A percentile compares a stretch with the other conserved stretches of the same genome.
Evolutionary conservation across 2,888 invertebrate genomes (phyloP).

Genomic region (Exephanes ischioxanthus): DNA sequence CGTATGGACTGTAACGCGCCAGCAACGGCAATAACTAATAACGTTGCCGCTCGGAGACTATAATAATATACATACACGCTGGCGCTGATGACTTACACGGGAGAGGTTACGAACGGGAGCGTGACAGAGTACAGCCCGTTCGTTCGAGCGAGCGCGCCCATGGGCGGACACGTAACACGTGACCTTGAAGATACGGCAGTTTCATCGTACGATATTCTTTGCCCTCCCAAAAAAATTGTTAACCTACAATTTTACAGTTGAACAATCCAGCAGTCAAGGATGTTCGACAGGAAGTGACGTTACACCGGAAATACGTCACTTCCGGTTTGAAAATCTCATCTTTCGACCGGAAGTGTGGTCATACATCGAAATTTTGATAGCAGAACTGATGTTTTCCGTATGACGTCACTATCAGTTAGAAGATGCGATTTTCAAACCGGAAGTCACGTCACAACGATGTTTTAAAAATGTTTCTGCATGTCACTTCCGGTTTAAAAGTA

Average conservation of each 20-base stretch:
- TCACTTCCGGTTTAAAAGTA: too few species aligned
- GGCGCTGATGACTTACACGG: slow-evolving; percentile 48
- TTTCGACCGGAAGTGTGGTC: too few species aligned
- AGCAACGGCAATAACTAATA: slow-evolving; percentile 63
- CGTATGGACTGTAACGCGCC: slow-evolving; percentile 43
- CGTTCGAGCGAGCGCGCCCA: slow-evolving; percentile 38
- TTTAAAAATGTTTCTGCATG: too few species aligned
- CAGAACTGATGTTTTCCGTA: too few species aligned
- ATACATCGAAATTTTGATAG: too few species aligned
- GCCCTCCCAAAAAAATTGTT: not conserved
- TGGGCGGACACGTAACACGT: slow-evolving; percentile 43
- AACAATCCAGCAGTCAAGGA: not conserved
- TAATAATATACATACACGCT: slow-evolving; percentile 12
- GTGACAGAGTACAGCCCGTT: slow-evolving; percentile 53
- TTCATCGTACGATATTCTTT: slow-evolving; percentile 40
- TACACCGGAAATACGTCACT: not conserved
- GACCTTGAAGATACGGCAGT: slow-evolving; percentile 63
- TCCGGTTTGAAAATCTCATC: too few species aligned
- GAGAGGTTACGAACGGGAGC: slow-evolving; percentile 56
- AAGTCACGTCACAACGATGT: too few species aligned
- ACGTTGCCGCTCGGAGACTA: slow-evolving; percentile 38
- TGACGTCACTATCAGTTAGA: too few species aligned
- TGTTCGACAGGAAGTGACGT: not conserved
- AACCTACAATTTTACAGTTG: not conserved
- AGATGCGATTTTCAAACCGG: too few species aligned